phyloP scores from a whole-genome alignment of 2,888 invertebrate species.

The Plemyria rubiginata region DNA sequence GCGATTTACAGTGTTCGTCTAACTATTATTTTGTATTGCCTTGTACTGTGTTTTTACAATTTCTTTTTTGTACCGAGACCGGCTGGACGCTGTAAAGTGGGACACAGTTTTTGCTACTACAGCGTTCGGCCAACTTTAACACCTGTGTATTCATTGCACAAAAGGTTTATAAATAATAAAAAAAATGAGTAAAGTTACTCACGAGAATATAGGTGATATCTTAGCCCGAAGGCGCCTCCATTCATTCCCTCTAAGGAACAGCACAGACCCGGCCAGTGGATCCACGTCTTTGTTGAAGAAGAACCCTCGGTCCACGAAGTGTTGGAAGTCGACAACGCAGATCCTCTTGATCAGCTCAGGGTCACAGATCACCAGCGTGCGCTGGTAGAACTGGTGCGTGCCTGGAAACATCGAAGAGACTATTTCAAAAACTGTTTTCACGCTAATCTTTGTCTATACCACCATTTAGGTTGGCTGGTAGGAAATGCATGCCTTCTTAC shows the following conservation, averaged over 20 bases:
- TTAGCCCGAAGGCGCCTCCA: conserved; percentile 76
- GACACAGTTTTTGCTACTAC: too few relatives aligned
- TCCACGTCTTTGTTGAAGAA: conserved; percentile 77
- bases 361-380: conserved; percentile 75
- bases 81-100: too few relatives aligned
- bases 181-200: conserved; percentile 46
- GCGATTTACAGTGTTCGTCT: too few relatives aligned
- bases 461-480: too few relatives aligned
- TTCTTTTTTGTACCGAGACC: too few relatives aligned
- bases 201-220: conserved; percentile 81
- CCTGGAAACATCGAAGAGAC: conserved; percentile 56
- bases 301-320: conserved; percentile 79
- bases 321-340: conserved; percentile 78
- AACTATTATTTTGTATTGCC: too few relatives aligned
- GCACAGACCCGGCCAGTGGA: conserved; percentile 75
- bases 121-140: too few relatives aligned
- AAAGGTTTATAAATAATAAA: too few relatives aligned
- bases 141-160: too few relatives aligned
- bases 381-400: conserved; percentile 76
- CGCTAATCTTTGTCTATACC: neutral
- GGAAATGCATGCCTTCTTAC: too few relatives aligned
- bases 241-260: conserved; percentile 74
- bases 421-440: neutral
- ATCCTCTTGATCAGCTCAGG: conserved; percentile 74
- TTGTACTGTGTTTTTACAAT: too few relatives aligned